Percentiles rank a stretch among this genome's conserved stretches.
These are phyloP conservation scores for Melanargia galathea DNA, from an alignment of 2,888 invertebrate species.

Conservation along the genomic window DNA sequence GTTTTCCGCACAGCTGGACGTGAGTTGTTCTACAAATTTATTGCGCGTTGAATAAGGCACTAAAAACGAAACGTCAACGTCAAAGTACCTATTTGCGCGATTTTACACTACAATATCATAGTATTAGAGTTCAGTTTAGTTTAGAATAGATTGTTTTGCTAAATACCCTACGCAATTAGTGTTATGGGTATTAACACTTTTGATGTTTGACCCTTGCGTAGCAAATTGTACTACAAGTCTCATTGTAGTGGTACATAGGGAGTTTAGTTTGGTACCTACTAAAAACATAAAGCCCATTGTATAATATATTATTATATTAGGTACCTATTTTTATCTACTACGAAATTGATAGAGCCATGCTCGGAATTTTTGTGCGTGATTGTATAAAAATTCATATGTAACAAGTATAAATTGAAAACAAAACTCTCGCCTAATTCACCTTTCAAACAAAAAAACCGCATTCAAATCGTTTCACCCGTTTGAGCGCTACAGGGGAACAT, in stretches of 20 bases:
- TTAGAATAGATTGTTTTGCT: slow-evolving; percentile 8
- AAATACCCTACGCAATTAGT: slow-evolving; percentile 23
- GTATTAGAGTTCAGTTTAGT: neutral
- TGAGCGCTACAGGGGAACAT: no score
- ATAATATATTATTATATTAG: neutral
- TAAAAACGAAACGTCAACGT: neutral
- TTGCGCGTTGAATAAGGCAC: slow-evolving; percentile 4
- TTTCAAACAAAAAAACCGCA: no score
- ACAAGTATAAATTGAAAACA: no score
- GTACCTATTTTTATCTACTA: no score
- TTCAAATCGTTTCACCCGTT: no score
- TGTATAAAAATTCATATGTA: no score
- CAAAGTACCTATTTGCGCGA: neutral
- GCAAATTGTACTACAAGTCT: slow-evolving; percentile 23
- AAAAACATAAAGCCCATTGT: neutral
- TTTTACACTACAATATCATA: neutral
- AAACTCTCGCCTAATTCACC: no score
- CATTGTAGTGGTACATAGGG: neutral
- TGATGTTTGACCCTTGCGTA: slow-evolving; percentile 24
- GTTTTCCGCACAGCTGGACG: slow-evolving; percentile 11
- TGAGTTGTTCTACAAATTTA: slow-evolving; percentile 11
- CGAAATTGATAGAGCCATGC: no score
- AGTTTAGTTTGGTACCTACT: neutral
- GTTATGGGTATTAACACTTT: slow-evolving; percentile 20
- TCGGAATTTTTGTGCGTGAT: no score